A percentile compares a stretch with the other conserved stretches of the same genome.
Evolutionary conservation across 1,140 invertebrate genomes (phyloP).

Genomic region (Eriocheir sinensis): DNA sequence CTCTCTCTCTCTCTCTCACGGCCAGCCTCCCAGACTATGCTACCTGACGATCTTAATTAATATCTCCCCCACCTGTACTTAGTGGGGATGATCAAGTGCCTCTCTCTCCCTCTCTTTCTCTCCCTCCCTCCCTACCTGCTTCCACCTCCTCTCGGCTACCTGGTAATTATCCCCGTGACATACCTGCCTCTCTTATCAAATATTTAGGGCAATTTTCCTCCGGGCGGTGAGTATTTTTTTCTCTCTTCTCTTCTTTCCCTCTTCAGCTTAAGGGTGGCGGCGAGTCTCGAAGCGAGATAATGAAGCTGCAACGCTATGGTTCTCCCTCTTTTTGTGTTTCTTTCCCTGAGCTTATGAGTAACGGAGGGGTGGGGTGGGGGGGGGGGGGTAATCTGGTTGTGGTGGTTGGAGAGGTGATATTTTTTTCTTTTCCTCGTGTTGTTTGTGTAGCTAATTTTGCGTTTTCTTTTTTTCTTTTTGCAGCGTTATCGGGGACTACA

Average conservation of each 20-base stretch:
- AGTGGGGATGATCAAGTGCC: background rate
- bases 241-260: no score
- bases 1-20: background rate
- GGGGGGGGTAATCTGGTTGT: no score
- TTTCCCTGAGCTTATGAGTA: background rate
- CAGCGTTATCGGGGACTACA: no score
- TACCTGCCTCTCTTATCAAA: slow-evolving; percentile 24
- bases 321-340: no score
- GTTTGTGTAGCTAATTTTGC: no score
- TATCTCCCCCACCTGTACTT: background rate
- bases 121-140: background rate
- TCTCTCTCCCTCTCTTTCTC: background rate
- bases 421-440: no score
- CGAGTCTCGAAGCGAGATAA: background rate
- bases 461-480: no score
- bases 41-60: slow-evolving; percentile 1
- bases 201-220: slow-evolving; percentile 12
- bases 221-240: background rate
- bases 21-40: background rate
- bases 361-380: no score
- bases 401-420: background rate
- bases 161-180: slow-evolving; percentile 5
- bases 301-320: background rate
- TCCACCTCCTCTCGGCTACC: background rate
- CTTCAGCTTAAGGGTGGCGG: no score